phyloP scores from a whole-genome alignment of 2,113 vertebrate genomes.

The Chlamydotis undulata region DNA sequence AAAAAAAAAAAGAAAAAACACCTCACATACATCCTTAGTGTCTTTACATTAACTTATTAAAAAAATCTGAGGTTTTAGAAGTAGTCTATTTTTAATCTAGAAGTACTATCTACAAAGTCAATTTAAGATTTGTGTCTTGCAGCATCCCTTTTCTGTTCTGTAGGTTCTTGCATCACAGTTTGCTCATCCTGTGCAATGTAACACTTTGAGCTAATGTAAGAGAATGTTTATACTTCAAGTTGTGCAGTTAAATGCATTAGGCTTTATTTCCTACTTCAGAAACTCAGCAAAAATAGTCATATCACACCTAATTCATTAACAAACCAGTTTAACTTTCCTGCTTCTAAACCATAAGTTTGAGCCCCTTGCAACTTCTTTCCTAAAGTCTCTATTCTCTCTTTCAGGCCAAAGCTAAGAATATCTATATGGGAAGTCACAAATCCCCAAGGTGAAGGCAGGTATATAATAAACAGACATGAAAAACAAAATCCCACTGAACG shows the following conservation, averaged over 20 bases:
- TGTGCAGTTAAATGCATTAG: not conserved
- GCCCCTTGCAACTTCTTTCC: not conserved
- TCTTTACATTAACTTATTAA: not conserved
- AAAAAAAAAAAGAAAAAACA: not conserved
- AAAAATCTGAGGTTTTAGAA: not conserved
- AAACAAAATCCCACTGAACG: not conserved
- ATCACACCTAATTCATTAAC: not conserved
- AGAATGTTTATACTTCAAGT: not conserved
- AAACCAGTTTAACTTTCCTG: not conserved
- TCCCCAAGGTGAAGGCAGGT: not conserved
- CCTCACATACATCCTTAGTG: rapidly evolving
- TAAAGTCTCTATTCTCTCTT: not conserved
- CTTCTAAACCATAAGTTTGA: not conserved
- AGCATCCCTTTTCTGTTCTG: not conserved
- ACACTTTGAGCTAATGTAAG: not conserved
- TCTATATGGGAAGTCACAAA: not conserved
- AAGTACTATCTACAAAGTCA: not conserved
- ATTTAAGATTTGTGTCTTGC: not conserved
- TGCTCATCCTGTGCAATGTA: not conserved
- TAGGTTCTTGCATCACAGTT: not conserved
- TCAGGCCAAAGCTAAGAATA: not conserved
- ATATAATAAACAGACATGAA: not conserved
- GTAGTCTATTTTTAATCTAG: not conserved
- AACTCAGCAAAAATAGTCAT: not conserved
- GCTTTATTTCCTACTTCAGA: not conserved